Percentiles rank a stretch among this genome's conserved stretches.
These are phyloP conservation scores for Heliconius ismenius DNA, from an alignment of 2,888 invertebrate genomes.

Conservation along the genomic window DNA sequence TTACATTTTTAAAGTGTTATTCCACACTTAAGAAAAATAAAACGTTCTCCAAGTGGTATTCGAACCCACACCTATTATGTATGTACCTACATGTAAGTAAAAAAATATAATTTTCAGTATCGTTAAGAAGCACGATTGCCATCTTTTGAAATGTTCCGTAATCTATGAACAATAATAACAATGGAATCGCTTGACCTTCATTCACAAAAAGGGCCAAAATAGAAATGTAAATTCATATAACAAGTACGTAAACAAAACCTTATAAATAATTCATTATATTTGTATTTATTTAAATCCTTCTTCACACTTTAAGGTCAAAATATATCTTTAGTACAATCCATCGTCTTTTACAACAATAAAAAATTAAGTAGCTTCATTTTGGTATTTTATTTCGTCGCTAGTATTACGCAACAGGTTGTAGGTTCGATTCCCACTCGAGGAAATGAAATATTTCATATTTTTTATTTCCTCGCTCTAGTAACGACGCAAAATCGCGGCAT, in stretches of 20 bases:
- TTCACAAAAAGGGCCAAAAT: slow-evolving; percentile 18
- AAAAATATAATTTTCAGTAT: not conserved
- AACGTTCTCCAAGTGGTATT: no score
- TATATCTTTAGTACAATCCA: slow-evolving; percentile 2
- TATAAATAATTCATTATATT: slow-evolving; percentile 31
- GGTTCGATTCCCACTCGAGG: not conserved
- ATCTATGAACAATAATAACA: slow-evolving; percentile 10
- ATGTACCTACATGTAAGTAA: no score
- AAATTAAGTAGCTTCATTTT: not conserved
- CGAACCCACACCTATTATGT: no score
- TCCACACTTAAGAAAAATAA: no score
- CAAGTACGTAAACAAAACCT: slow-evolving; percentile 23
- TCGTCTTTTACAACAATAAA: not conserved
- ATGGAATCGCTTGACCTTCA: slow-evolving; percentile 12
- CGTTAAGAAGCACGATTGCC: not conserved
- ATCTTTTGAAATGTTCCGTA: not conserved
- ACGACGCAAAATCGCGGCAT: no score
- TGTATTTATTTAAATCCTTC: slow-evolving; percentile 15
- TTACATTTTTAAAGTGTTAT: no score
- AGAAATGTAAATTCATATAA: slow-evolving; percentile 9
- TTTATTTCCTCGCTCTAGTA: no score
- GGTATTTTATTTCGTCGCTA: not conserved
- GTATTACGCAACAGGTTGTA: not conserved
- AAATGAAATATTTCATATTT: not conserved
- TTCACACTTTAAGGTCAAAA: slow-evolving; percentile 9